Percentiles rank a stretch among this genome's conserved stretches.
phyloP scores from a whole-genome alignment of 2,888 invertebrate genomes.

The Hirtodrosophila trivittata region DNA sequence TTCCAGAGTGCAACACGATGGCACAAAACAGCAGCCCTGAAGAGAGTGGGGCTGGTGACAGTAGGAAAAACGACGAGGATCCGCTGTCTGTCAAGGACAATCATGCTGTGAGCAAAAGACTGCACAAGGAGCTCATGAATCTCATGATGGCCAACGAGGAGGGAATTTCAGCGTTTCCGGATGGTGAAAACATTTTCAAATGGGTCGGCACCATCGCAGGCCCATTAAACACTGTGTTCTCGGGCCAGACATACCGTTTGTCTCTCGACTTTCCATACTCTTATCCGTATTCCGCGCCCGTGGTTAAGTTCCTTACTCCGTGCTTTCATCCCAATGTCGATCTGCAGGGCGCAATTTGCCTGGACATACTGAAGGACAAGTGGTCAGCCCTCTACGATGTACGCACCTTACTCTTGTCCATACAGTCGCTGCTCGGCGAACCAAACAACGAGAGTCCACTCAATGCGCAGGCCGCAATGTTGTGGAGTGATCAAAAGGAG shows the following conservation, averaged over 20 bases:
- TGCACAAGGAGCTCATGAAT: slow-evolving; percentile 95
- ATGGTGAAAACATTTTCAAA: slow-evolving; percentile 97
- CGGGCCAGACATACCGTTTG: slow-evolving; percentile 94
- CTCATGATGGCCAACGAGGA: slow-evolving; percentile 95
- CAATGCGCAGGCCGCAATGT: slow-evolving; percentile 94
- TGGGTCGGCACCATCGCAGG: slow-evolving; percentile 98
- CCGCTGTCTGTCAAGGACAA: slow-evolving; percentile 91
- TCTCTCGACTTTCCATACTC: slow-evolving; percentile 96
- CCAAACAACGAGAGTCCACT: slow-evolving; percentile 97
- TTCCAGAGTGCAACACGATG: slow-evolving; percentile 85
- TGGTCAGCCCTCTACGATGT: slow-evolving; percentile 99
- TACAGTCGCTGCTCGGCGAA: slow-evolving; percentile 96
- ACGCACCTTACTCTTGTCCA: slow-evolving; percentile 95
- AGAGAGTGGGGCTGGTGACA: slow-evolving; percentile 88
- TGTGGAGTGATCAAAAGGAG: slow-evolving; percentile 93
- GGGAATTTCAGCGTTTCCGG: slow-evolving; percentile 97
- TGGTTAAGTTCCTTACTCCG: slow-evolving; percentile 94
- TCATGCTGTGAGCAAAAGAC: slow-evolving; percentile 95
- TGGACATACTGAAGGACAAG: slow-evolving; percentile 98
- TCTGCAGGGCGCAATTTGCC: slow-evolving; percentile 92
- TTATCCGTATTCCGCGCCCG: slow-evolving; percentile 96
- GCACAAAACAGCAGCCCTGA: slow-evolving; percentile 95
- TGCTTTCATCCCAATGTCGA: slow-evolving; percentile 99
- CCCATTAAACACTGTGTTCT: slow-evolving; percentile 94
- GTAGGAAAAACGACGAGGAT: slow-evolving; percentile 92